Evolutionary conservation across 1,140 invertebrate genomes (phyloP), one percentile per base, ranked within the genome.

Genomic region (Lasioglossum baleicum): DNA sequence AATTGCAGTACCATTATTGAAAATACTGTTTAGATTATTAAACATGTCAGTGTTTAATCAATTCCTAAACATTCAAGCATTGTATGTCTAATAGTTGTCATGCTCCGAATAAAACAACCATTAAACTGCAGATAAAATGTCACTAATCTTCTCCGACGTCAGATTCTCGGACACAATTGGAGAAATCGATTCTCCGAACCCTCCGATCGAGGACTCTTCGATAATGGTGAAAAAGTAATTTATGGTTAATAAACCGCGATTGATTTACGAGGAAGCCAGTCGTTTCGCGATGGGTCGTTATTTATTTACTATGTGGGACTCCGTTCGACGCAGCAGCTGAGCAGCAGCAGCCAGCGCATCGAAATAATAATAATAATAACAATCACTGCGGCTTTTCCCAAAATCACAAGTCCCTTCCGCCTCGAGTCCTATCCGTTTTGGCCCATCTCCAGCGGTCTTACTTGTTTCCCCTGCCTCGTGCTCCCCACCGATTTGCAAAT

Each of bases 401-500:
- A 60, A 75, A 79, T 67, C 20, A 26, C 26, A 26, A 26, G 8
- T 63, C 56, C 56, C 51, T 56, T 7, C 44, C 44, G 44, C 44
- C 75, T 82, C 44, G 56, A 17, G 44, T 13, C 60, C 42, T 31
- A 68, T 61, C 65, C 67, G 44, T 72, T 81, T 48, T 53, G 51
- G 51, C 51, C 60, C 65, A 17, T 82, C 51, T 79, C 65, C 77
- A 66, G 31, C 56, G 35, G 67, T 15, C 31, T 56, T 40, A 31
- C 61, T 72, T 15, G 26, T 68, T 40, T 48, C 71, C 71, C 13
- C 48, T 66, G 67, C 17, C 48, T 44, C 51, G 13, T 13, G 31
- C 40, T 10, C 66, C 76, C 79, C 83, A 76, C 76, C 78, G 79
- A 89, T 90, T 90, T 88, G 83, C 84, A 84, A 90, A 90, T 90